Evolutionary conservation across 2,797 vertebrate genomes (phyloP), one percentile per base, ranked within the genome.

Genomic region (Odontamblyopus rebecca): DNA sequence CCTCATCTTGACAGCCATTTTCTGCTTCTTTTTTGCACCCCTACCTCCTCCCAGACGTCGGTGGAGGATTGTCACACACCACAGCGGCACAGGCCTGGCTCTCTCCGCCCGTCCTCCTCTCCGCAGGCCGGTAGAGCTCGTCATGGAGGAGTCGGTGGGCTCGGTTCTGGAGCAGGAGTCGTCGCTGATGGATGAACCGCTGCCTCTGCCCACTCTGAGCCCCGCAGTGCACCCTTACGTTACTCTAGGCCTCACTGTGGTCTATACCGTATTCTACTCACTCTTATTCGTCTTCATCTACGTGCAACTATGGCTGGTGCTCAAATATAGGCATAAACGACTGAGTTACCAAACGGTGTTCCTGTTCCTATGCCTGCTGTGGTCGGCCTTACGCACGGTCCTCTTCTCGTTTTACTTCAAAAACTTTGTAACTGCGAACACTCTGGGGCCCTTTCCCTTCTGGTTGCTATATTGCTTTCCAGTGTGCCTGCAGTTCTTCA

Each of bases 401-500:
- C 97, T 98, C 79, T 98, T 99, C 91, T 98, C 97, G 73, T 99
- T 98, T 92, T 99, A 98, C 93, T 98, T 98, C 94, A 93, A 80
- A 77, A 95, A 96, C 94, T 96, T 96, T 73, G 94, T 95, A 69
- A 94, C 94, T 15, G 96, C 96, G 83, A 98, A 98, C 86, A 93
- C 93, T 16, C 84, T 98, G 79, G 92, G 93, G 9, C 96, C 97
- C 26, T 96, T 98, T 75, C 88, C 94, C 85, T 99, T 98, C 93
- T 98, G 97, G 97, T 94, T 99, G 82, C 96, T 99, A 66, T 98
- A 98, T 90, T 99, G 97, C 92, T 96, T 96, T 82, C 97, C 97
- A 0, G 96, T 98, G 62, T 99, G 97, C 89, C 95, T 99, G 30
- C 97, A 99, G 94, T 99, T 99, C 95, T 98, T 98, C 93, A 99